Conservation (phyloP, 2,888 invertebrate species). For the Spodoptera littoralis region DNA sequence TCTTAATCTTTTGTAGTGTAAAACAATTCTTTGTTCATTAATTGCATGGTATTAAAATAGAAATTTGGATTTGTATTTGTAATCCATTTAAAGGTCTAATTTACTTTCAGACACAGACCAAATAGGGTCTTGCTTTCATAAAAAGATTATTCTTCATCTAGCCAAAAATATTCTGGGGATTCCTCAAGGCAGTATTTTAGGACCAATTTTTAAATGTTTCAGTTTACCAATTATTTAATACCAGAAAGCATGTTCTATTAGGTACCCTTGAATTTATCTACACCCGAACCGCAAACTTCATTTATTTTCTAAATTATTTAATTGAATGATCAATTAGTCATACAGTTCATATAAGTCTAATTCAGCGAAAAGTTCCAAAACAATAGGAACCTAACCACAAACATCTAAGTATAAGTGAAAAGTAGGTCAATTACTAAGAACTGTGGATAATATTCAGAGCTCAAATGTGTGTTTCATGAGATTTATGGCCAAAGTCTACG, state of each 20-base stretch:
- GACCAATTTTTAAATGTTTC: background rate
- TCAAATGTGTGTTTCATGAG: slow-evolving; percentile 6
- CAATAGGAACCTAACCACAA: background rate
- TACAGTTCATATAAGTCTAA: background rate
- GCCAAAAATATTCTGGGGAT: background rate
- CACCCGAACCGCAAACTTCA: no score
- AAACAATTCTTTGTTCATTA: no score
- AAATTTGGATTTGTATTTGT: no score
- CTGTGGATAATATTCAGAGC: slow-evolving; percentile 13
- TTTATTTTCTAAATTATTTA: background rate
- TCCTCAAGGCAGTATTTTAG: slow-evolving; percentile 3
- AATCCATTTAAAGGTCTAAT: no score
- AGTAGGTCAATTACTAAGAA: slow-evolving; percentile 28
- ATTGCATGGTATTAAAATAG: no score
- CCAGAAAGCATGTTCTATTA: no score
- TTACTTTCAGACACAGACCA: no score
- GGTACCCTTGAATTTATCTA: no score
- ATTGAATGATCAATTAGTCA: background rate
- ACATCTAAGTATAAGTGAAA: background rate
- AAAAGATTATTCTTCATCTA: no score
- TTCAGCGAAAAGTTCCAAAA: background rate
- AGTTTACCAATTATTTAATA: no score
- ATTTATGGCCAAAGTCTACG: slow-evolving; percentile 24
- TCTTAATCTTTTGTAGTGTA: no score
- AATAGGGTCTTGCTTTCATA: no score